Evolutionary conservation across 2,888 invertebrate genomes (phyloP), one percentile per base, ranked within the genome.

Genomic region (Acanthosepion esculentum): DNA sequence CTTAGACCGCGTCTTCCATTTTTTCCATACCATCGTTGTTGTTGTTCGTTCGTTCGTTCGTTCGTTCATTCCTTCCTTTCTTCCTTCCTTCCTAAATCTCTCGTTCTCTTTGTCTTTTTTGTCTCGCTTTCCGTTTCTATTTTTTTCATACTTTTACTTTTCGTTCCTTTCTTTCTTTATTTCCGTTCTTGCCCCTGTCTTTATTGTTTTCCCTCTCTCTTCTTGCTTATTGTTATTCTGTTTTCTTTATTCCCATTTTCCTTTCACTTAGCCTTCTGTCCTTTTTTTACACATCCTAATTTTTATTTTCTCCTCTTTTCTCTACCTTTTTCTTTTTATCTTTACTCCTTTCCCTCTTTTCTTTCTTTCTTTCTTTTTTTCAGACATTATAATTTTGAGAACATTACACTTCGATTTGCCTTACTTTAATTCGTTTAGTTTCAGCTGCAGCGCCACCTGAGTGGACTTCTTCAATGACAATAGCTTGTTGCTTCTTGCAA

Each of bases 361-460:
- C 15, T 15, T 5, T 15, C 20, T 15, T 78, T 4, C n/a, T 10
- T n/a, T 2, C 12, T n/a, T n/a, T 78, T 15, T 15, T 15, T 33
- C 78, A 12, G 10, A 59, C 59, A n/a, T 18, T 15, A 15, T 5
- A 33, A 33, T 78, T 78, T 78, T n/a, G 15, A 1, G n/a, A n/a
- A 12, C 18, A 10, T 15, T 33, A n/a, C n/a, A 78, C 12, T 33
- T 12, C 20, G 15, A 48, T 92, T 48, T 15, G 15, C 12, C 41
- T 94, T 94, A 94, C 94, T 41, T 55, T 29, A 23, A 94, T 55
- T 18, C 48, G 64, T 55, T 94, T 53, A 26, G 55, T 64, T 55
- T 55, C 55, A 1, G 94, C 94, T 41, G 94, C 94, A 23, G 94
- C 94, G 20, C 94, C 94, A 5, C 94, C 94, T 5, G 94, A 33